Conservation (phyloP, 2,888 invertebrate species). For the Lepeophtheirus nordmannii region DNA sequence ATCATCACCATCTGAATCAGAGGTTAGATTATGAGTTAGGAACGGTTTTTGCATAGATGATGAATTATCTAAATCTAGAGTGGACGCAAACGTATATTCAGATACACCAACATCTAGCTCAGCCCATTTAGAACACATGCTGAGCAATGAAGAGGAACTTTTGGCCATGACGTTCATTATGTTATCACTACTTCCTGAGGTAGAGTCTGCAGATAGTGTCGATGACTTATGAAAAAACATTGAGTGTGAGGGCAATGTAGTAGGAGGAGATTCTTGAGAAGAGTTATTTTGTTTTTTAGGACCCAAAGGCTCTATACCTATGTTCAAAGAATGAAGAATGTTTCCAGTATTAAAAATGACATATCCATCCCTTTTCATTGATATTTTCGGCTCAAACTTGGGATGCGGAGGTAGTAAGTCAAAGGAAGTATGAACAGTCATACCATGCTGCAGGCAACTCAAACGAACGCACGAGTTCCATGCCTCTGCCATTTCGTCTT, state of each 20-base stretch:
- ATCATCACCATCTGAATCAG: not conserved
- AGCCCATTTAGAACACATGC: not conserved
- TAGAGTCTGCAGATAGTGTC: not conserved
- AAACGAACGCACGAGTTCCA: slow-evolving; percentile 47
- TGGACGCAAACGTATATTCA: slow-evolving; percentile 2
- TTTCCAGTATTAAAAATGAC: slow-evolving; percentile 70
- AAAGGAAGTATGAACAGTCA: slow-evolving; percentile 79
- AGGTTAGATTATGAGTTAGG: not conserved
- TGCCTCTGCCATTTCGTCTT: slow-evolving; percentile 41
- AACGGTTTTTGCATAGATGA: not conserved
- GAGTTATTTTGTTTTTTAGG: not conserved
- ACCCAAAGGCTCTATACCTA: slow-evolving; percentile 39
- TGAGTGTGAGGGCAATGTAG: not conserved
- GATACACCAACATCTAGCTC: slow-evolving; percentile 4
- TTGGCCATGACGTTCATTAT: not conserved
- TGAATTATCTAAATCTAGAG: not conserved
- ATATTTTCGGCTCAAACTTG: slow-evolving; percentile 43
- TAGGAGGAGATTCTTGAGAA: not conserved
- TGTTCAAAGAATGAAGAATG: slow-evolving; percentile 59
- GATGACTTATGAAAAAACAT: not conserved
- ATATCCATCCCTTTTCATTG: slow-evolving; percentile 40
- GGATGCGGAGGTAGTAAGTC: slow-evolving; percentile 74
- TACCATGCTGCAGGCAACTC: slow-evolving; percentile 69
- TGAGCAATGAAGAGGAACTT: not conserved
- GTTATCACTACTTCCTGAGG: not conserved